Conservation (phyloP, 2,113 vertebrate genomes). For the Urocynchramus pylzowi region DNA sequence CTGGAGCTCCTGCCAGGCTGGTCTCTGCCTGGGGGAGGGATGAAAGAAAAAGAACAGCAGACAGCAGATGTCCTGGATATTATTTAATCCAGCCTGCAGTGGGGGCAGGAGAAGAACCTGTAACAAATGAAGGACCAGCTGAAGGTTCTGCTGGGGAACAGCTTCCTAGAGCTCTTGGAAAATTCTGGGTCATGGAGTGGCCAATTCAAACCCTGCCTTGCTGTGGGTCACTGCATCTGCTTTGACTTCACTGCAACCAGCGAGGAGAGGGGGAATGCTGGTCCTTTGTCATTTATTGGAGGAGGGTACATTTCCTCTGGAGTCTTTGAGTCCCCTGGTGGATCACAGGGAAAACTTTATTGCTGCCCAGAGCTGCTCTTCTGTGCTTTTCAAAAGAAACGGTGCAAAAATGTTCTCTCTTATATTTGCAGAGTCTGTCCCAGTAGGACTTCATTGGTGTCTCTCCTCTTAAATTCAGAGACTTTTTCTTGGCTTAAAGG, state of each 20-base stretch:
- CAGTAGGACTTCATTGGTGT: conserved; percentile 14
- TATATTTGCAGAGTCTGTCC: neutral
- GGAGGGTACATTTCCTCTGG: neutral
- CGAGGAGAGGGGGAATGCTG: neutral
- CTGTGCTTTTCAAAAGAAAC: conserved; percentile 26
- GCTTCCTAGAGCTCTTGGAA: neutral
- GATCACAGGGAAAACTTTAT: neutral
- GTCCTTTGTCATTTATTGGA: neutral
- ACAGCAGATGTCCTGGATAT: conserved; percentile 1
- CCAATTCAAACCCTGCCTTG: neutral
- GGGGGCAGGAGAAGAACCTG: neutral
- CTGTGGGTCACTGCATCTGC: neutral
- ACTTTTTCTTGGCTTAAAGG: conserved; percentile 32
- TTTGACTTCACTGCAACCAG: neutral
- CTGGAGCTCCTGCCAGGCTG: neutral
- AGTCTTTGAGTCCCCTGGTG: neutral
- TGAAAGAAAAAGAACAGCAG: neutral
- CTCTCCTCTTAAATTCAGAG: conserved; percentile 39
- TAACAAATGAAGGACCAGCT: neutral
- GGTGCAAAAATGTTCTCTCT: neutral
- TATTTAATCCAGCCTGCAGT: neutral
- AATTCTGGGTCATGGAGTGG: neutral
- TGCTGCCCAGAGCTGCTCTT: neutral
- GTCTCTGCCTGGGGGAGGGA: neutral
- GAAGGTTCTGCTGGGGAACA: neutral